Conservation (phyloP, 1,140 invertebrate genomes). For the Maconellicoccus hirsutus region DNA sequence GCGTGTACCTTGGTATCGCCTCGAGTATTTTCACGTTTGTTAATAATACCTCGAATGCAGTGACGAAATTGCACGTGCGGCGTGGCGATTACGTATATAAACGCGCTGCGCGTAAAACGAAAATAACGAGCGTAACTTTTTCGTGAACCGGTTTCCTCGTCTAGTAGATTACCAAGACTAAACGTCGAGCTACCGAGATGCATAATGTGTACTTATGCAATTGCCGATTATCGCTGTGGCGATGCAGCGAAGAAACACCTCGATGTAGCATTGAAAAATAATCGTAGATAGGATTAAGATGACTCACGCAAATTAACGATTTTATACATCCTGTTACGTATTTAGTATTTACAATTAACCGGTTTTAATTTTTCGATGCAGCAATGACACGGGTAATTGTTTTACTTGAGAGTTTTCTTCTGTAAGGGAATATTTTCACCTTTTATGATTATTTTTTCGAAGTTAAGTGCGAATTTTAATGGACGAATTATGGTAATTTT, state of each 20-base stretch:
- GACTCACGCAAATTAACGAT: background rate
- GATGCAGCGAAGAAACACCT: background rate
- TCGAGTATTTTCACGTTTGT: background rate
- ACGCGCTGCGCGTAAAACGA: background rate
- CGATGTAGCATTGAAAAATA: background rate
- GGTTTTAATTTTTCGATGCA: background rate
- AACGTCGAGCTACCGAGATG: background rate
- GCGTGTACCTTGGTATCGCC: background rate
- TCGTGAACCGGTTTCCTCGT: background rate
- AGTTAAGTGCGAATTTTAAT: too few relatives aligned
- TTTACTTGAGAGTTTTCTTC: too few relatives aligned
- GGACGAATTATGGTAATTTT: too few relatives aligned
- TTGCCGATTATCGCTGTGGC: too few relatives aligned
- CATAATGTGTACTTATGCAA: too few relatives aligned
- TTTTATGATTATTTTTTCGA: too few relatives aligned
- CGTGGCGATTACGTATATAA: background rate
- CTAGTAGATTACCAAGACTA: background rate
- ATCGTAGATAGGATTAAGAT: background rate
- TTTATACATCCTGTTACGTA: background rate
- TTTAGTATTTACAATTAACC: background rate
- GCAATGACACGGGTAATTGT: too few relatives aligned
- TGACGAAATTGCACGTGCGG: background rate
- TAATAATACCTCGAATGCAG: background rate
- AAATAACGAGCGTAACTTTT: background rate
- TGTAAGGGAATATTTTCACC: too few relatives aligned